phyloP scores from a whole-genome alignment of 2,113 vertebrate species.

The Heteronetta atricapilla region DNA sequence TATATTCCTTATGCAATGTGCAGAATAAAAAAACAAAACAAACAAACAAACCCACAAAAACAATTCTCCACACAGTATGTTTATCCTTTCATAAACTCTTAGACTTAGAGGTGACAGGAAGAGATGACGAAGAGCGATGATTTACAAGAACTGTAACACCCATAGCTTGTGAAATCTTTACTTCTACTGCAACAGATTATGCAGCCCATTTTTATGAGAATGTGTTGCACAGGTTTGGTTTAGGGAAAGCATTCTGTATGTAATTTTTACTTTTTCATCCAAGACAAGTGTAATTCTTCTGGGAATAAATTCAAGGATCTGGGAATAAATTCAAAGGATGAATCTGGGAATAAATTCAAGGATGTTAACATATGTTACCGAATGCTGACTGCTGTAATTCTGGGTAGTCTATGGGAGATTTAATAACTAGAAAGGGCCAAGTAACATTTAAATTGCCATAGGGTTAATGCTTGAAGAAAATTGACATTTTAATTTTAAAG shows the following conservation, averaged over 20 bases:
- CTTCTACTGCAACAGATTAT: background rate
- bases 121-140: background rate
- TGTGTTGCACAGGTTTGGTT: background rate
- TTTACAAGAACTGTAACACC: background rate
- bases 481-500: background rate
- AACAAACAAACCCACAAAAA: background rate
- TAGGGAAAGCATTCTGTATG: background rate
- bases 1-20: background rate
- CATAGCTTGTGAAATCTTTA: background rate
- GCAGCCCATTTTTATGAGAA: background rate
- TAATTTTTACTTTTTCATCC: background rate
- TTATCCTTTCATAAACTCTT: constrained; percentile 13
- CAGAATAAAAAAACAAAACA: background rate
- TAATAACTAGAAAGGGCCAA: background rate
- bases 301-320: constrained; percentile 1
- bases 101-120: background rate
- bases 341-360: constrained; percentile 4
- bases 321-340: background rate
- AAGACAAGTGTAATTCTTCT: background rate
- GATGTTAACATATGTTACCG: background rate
- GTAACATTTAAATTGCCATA: background rate
- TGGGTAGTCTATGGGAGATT: background rate
- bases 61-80: background rate
- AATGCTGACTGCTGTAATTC: background rate
- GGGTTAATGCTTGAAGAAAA: background rate